Evolutionary conservation across 1,140 invertebrate species (phyloP).

Genomic region (Drosophila lini): DNA sequence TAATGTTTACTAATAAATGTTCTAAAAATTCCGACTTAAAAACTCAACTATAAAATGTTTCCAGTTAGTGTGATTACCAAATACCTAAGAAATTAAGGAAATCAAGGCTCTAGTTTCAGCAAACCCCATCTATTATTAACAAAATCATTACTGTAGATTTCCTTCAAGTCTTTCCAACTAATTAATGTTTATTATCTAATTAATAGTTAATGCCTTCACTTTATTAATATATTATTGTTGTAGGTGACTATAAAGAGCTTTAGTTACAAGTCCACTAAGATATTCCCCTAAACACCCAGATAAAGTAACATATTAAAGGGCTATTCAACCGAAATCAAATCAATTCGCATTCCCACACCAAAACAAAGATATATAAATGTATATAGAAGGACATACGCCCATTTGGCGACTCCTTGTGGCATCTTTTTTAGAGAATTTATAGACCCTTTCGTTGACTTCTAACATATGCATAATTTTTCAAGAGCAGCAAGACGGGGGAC

Average conservation of each 20-base stretch:
- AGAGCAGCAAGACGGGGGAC: conserved; percentile 66
- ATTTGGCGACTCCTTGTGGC: conserved; percentile 28
- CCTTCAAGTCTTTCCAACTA: neutral
- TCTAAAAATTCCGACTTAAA: neutral
- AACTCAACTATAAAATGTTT: neutral
- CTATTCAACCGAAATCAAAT: conserved; percentile 29
- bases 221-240: conserved; percentile 9
- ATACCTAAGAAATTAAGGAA: neutral
- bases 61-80: neutral
- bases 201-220: conserved; percentile 2
- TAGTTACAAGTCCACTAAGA: neutral
- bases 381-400: conserved; percentile 3
- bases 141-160: neutral
- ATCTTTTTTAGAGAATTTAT: conserved; percentile 68
- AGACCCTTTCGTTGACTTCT: conserved; percentile 73
- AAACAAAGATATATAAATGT: conserved; percentile 10
- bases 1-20: neutral
- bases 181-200: conserved; percentile 11
- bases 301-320: conserved; percentile 16
- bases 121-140: neutral
- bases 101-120: neutral
- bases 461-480: conserved; percentile 82
- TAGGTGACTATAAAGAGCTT: neutral
- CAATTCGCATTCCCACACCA: conserved; percentile 55
- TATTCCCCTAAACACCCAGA: conserved; percentile 1